phyloP scores from a whole-genome alignment of 2,113 vertebrate species.

The Platichthys stellatus region DNA sequence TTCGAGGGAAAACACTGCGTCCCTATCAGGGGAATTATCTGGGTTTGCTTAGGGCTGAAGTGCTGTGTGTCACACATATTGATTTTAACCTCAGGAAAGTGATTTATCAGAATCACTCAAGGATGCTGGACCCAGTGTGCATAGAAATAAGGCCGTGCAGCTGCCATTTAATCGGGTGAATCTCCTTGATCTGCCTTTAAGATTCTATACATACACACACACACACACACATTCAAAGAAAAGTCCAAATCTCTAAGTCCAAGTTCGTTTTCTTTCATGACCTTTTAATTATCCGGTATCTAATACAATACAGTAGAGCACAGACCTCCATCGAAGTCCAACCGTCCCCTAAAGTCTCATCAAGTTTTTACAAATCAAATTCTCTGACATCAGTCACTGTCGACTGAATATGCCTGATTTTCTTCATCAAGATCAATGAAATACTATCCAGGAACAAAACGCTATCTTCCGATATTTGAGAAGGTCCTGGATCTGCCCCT shows the following conservation, averaged over 20 bases:
- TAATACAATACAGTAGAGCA: not conserved
- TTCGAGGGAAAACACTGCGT: constrained; percentile 37
- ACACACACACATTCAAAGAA: constrained; percentile 30
- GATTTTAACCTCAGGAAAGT: constrained; percentile 65
- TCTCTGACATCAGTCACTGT: too few species aligned
- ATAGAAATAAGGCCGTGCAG: constrained; percentile 58
- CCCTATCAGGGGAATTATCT: constrained; percentile 42
- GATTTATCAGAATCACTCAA: constrained; percentile 67
- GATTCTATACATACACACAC: constrained; percentile 34
- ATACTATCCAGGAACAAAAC: too few species aligned
- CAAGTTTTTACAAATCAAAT: too few species aligned
- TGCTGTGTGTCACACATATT: constrained; percentile 45
- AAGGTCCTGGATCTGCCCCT: too few species aligned
- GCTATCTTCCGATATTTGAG: too few species aligned
- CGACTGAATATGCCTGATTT: too few species aligned
- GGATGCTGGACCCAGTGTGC: constrained; percentile 52
- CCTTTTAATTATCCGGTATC: constrained; percentile 17
- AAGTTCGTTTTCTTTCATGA: constrained; percentile 19
- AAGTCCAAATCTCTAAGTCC: not conserved
- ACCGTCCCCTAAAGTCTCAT: too few species aligned
- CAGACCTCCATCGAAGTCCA: too few species aligned
- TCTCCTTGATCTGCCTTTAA: constrained; percentile 36
- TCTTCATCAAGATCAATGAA: too few species aligned
- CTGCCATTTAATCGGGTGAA: constrained; percentile 49
- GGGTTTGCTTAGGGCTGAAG: constrained; percentile 55